Evolutionary conservation across 2,113 vertebrate species (phyloP).

Genomic region (Leptocoma aspasia): DNA sequence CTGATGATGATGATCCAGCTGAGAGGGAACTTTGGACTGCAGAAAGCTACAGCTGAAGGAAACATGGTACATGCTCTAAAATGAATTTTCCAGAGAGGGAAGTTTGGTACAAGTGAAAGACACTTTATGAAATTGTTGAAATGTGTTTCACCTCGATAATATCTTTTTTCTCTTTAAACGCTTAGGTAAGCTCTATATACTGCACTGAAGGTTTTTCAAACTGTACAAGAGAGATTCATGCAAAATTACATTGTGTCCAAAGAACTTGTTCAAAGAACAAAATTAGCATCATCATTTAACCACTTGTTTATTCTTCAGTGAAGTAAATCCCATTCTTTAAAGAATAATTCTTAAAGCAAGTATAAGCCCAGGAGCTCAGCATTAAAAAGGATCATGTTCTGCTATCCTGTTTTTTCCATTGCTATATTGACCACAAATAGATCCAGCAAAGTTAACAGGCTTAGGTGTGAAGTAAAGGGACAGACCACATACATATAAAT

Average conservation of each 20-base stretch:
- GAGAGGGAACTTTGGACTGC: not conserved
- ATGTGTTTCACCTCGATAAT: not conserved
- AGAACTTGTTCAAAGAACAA: slow-evolving; percentile 13
- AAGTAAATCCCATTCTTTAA: not conserved
- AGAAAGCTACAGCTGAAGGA: not conserved
- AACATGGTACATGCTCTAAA: not conserved
- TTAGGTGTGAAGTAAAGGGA: not conserved
- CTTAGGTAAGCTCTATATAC: not conserved
- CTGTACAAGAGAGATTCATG: not conserved
- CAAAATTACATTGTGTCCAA: not conserved
- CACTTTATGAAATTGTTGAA: not conserved
- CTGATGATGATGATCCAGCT: not conserved
- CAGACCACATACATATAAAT: not conserved
- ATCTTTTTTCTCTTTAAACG: not conserved
- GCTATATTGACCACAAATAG: not conserved
- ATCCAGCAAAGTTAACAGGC: not conserved
- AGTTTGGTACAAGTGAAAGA: not conserved
- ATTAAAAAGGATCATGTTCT: not conserved
- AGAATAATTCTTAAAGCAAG: slow-evolving; percentile 37
- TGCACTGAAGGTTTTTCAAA: not conserved
- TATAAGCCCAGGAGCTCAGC: not conserved
- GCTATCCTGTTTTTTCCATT: not conserved
- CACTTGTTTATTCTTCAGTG: slow-evolving; percentile 16
- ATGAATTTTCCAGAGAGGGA: not conserved
- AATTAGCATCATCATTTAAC: slow-evolving; percentile 45